phyloP scores from a whole-genome alignment of 2,113 vertebrate species.

The Cairina moschata region DNA sequence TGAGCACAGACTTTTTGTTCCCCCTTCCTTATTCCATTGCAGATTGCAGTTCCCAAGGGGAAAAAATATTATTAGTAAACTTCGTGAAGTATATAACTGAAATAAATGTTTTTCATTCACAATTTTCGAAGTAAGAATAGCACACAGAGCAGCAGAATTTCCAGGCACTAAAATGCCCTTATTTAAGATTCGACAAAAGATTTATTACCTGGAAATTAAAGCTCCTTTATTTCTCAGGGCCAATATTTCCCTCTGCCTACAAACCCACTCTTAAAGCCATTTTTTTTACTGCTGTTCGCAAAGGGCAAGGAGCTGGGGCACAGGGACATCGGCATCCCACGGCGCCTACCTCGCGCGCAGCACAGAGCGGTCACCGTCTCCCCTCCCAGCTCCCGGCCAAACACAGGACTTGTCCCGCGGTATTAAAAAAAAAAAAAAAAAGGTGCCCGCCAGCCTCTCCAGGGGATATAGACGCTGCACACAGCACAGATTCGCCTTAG shows the following conservation, averaged over 20 bases:
- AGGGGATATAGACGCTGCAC: fast-evolving
- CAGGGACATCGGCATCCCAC: not conserved
- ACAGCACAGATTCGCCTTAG: not conserved
- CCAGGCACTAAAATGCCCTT: not conserved
- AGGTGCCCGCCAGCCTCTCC: no score
- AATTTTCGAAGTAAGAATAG: not conserved
- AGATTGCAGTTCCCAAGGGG: not conserved
- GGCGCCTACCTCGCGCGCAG: not conserved
- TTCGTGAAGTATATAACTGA: not conserved
- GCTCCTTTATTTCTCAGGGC: not conserved
- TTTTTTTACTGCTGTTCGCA: fast-evolving
- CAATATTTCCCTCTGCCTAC: not conserved
- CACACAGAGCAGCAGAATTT: not conserved
- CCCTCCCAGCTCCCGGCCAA: fast-evolving
- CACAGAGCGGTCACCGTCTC: fast-evolving
- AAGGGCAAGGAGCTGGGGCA: fast-evolving
- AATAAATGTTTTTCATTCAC: fast-evolving
- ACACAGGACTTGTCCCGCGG: fast-evolving
- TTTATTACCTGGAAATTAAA: constrained; percentile 28
- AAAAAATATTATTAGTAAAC: not conserved
- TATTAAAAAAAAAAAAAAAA: no score
- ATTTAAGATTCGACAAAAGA: not conserved
- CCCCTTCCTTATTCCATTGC: not conserved
- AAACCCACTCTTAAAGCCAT: not conserved
- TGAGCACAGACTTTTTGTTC: not conserved